Conservation (phyloP, 2,888 invertebrate genomes). For the Brachylomia viminalis region DNA sequence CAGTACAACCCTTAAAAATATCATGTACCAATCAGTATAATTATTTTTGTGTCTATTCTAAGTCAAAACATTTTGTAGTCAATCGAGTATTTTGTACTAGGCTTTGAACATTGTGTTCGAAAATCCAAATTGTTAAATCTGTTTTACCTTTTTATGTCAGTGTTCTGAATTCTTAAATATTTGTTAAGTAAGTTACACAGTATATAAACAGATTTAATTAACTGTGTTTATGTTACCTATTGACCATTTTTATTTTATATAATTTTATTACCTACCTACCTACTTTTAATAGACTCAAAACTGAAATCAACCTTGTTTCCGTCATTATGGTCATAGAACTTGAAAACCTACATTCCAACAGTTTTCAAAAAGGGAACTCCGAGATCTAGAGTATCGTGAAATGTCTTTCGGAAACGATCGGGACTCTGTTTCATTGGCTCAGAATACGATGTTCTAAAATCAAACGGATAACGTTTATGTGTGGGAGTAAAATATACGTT, state of each 20-base stretch:
- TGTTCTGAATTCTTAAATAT: not conserved
- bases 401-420: slow-evolving; percentile 18
- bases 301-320: not conserved
- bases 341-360: not conserved
- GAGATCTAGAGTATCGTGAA: not conserved
- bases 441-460: slow-evolving; percentile 37
- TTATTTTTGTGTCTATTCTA: not conserved
- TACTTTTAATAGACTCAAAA: not conserved
- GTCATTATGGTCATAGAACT: not conserved
- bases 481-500: slow-evolving; percentile 53
- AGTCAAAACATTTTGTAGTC: not conserved
- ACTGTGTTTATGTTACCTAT: not conserved
- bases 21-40: not conserved
- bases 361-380: slow-evolving; percentile 18
- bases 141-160: not conserved
- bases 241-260: not conserved
- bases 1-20: too few relatives aligned
- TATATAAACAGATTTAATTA: not conserved
- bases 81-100: not conserved
- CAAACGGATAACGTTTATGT: slow-evolving; percentile 41
- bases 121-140: not conserved
- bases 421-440: slow-evolving; percentile 5
- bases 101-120: not conserved
- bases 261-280: not conserved
- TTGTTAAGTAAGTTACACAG: not conserved